These are phyloP conservation scores for Steinernema scapterisci DNA, from an alignment of 2,888 invertebrate species.

Conservation along the genomic window DNA sequence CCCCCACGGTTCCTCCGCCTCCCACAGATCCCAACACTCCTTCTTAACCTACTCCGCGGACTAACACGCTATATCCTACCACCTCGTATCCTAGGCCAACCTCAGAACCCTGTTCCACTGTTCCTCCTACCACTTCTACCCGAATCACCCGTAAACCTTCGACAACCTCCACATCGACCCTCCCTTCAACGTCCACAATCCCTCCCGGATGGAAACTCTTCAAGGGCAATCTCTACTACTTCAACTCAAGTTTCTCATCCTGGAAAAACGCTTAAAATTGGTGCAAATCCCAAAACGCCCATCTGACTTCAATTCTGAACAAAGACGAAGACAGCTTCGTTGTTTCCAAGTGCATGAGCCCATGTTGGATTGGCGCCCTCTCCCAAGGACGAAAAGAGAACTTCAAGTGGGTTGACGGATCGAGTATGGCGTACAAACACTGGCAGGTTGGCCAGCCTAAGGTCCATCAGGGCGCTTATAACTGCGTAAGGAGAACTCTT, in stretches of 20 bases:
- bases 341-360: not conserved
- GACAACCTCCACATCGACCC: not conserved
- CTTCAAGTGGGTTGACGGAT: not conserved
- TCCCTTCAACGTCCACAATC: not conserved
- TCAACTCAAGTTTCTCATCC: not conserved
- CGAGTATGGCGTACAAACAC: not conserved
- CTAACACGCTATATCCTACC: no score
- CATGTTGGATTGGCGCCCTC: not conserved
- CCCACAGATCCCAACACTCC: no score
- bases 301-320: not conserved
- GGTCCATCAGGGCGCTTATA: not conserved
- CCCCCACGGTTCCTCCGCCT: no score
- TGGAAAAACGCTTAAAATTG: not conserved
- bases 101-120: not conserved
- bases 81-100: no score
- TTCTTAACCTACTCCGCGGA: no score
- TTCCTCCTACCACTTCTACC: not conserved
- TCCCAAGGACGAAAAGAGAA: not conserved
- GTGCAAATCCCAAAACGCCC: not conserved
- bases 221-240: not conserved
- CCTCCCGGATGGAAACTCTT: not conserved
- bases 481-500: constrained; percentile 8
- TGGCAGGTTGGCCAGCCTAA: not conserved
- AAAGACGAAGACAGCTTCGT: not conserved
- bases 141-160: not conserved